Evolutionary conservation across 2,888 invertebrate genomes (phyloP), one percentile per base, ranked within the genome.

Genomic region (Hedya salicella): DNA sequence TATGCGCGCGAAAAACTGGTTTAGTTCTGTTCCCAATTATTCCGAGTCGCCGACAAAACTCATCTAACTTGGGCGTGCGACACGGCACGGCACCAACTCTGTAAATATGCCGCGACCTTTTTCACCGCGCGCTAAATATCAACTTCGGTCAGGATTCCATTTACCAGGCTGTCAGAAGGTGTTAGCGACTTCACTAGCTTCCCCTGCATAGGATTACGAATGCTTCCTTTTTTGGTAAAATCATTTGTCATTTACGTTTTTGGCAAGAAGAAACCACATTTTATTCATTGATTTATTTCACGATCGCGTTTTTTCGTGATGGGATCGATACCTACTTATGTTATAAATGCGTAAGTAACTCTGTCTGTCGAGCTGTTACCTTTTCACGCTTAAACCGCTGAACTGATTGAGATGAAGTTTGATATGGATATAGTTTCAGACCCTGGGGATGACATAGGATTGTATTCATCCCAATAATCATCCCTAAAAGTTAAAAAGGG

Each of bases 31-130:
- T 54, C 16, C 61, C 66, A 66, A 66, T 66, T 66, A 66, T 66
- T 66, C 66, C 54, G 65, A 66, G 53, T 42, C 65, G 32, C 19
- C 61, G 66, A 49, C 60, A 40, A 66, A 66, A 66, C 66, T 66
- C 66, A 66, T 66, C 66, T 66, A 66, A 66, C 66, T 66, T 66
- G 16, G 57, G 42, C 57, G 57, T 39, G 53, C 59, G 57, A 46
- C n/a, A 36, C 59, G 56, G 32, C 46, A 17, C 64, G 44, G 14
- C 53, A 32, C 60, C 54, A 11, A 49, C 66, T 66, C 61, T 40
- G 66, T 66, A 60, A 66, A 66, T 53, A 61, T 63, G 56, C 48
- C 48, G 32, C 56, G 64, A 64, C 50, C 50, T 57, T 64, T 65
- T 59, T 50, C 44, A 19, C 44, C 44, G 14, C 42, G 42, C 48